Evolutionary conservation across 2,888 invertebrate species (phyloP), one percentile per base, ranked within the genome.

Genomic region (Hyposoter dolosus): DNA sequence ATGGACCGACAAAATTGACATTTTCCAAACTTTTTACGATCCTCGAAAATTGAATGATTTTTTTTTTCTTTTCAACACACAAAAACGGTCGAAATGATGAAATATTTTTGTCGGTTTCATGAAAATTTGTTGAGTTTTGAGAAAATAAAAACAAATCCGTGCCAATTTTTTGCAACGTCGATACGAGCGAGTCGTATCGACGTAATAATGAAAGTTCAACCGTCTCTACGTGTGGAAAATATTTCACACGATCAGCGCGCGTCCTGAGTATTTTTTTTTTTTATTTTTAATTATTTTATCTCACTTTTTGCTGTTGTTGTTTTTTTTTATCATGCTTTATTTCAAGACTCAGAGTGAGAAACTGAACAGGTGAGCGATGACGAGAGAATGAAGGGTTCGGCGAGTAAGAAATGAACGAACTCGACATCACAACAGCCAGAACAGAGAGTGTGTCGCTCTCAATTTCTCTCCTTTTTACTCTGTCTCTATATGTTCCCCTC

Each of bases 311-410:
- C 32, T 63, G 47, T 32, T 66, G n/a, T 72, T 71, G 56, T 74
- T 60, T 28, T 77, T 45, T 45, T 60, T 28, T 72, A n/a, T 53
- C 32, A 7, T 60, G 12, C 56, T 79, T 28, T 17, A 71, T 56
- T 76, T 82, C 50, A 6, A 53, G 65, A 9, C 35, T 23, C 72
- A 72, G 74, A 78, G 78, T 75, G 82, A 82, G 82, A 82, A 79
- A 82, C 84, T 47, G 84, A 76, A 82, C 85, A 88, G 88, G 89
- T 88, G 88, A 87, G 75, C 80, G 81, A 75, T 78, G 82, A 43
- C 28, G 28, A 28, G 28, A 35, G 60, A 69, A 78, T 65, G 78
- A 76, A 78, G 74, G 88, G 83, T 85, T 88, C 86, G 35, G 28
- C 28, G 35, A 83, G 88, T 50, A 68, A 68, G 81, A 77, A 82